Percentiles rank a stretch among this genome's conserved stretches.
Evolutionary conservation across 2,797 vertebrate genomes (phyloP).

Genomic region (Lithobates sylvaticus): DNA sequence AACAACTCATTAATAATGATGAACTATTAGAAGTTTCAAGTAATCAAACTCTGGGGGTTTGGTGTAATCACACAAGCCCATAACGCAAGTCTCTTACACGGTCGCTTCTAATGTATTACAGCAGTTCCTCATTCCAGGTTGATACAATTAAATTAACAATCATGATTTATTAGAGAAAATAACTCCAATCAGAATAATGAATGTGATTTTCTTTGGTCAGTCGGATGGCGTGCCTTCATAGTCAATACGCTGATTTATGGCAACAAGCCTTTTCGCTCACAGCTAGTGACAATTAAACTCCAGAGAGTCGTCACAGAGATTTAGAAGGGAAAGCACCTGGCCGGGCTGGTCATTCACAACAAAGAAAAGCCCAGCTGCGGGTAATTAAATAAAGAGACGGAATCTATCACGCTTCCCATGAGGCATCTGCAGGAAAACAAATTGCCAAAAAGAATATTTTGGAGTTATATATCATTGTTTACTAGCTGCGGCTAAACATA

Average conservation of each 20-base stretch:
- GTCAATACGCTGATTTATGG: slow-evolving; percentile 56
- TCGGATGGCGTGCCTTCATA: slow-evolving; percentile 2
- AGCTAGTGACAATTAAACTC: slow-evolving; percentile 48
- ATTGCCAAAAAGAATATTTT: slow-evolving; percentile 68
- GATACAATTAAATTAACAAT: slow-evolving; percentile 37
- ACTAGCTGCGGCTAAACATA: slow-evolving; percentile 63
- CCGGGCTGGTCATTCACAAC: slow-evolving; percentile 61
- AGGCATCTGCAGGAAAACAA: slow-evolving; percentile 44
- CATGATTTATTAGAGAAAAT: slow-evolving; percentile 48
- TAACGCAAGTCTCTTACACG: background rate
- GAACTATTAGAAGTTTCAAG: slow-evolving; percentile 3
- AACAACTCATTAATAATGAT: slow-evolving; percentile 10
- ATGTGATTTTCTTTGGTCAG: slow-evolving; percentile 33
- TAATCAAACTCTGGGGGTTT: background rate
- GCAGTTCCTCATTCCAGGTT: slow-evolving; percentile 2
- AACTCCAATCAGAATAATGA: slow-evolving; percentile 28
- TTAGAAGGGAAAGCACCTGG: slow-evolving; percentile 66
- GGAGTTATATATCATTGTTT: slow-evolving; percentile 55
- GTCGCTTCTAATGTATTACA: slow-evolving; percentile 10
- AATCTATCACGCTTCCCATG: slow-evolving; percentile 64
- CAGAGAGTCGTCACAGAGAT: slow-evolving; percentile 44
- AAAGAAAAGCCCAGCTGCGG: slow-evolving; percentile 67
- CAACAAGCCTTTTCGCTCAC: slow-evolving; percentile 41
- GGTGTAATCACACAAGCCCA: slow-evolving; percentile 2
- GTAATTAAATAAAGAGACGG: slow-evolving; percentile 73